phyloP scores from a whole-genome alignment of 2,113 vertebrate species.

The Glaucomys volans region DNA sequence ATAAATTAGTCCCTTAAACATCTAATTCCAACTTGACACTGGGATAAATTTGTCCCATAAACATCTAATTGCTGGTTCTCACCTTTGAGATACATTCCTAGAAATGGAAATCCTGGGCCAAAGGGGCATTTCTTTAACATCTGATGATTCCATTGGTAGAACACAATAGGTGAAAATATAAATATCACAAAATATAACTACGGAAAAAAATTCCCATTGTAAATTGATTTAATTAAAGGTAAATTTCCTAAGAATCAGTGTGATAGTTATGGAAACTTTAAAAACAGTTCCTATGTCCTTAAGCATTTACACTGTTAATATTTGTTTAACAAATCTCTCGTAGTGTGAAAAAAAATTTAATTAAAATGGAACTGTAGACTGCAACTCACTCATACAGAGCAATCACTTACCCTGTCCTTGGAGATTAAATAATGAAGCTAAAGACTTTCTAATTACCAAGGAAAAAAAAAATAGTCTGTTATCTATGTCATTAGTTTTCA shows the following conservation, averaged over 20 bases:
- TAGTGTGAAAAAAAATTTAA: slow-evolving; percentile 72
- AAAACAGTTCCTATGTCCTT: slow-evolving; percentile 54
- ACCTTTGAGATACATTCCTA: neutral
- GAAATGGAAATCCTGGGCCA: neutral
- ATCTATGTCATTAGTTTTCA: slow-evolving; percentile 68
- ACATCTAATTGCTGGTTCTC: neutral
- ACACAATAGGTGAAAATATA: neutral
- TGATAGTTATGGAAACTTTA: neutral
- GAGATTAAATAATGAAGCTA: slow-evolving; percentile 72
- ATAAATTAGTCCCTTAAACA: neutral
- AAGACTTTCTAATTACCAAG: slow-evolving; percentile 74
- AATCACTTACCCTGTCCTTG: slow-evolving; percentile 75
- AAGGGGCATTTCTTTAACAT: neutral
- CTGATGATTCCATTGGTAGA: neutral
- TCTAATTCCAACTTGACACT: neutral
- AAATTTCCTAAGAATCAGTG: neutral
- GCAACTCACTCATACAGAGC: slow-evolving; percentile 49
- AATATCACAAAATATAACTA: neutral
- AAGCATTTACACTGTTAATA: slow-evolving; percentile 70
- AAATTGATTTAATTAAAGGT: slow-evolving; percentile 7
- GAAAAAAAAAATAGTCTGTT: neutral
- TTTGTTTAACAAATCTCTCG: slow-evolving; percentile 77
- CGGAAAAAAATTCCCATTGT: neutral
- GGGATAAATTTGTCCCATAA: neutral
- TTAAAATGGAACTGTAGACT: slow-evolving; percentile 71